These are phyloP conservation scores for Anisognathus igniventris DNA, from an alignment of 2,797 vertebrate genomes.

Conservation along the genomic window DNA sequence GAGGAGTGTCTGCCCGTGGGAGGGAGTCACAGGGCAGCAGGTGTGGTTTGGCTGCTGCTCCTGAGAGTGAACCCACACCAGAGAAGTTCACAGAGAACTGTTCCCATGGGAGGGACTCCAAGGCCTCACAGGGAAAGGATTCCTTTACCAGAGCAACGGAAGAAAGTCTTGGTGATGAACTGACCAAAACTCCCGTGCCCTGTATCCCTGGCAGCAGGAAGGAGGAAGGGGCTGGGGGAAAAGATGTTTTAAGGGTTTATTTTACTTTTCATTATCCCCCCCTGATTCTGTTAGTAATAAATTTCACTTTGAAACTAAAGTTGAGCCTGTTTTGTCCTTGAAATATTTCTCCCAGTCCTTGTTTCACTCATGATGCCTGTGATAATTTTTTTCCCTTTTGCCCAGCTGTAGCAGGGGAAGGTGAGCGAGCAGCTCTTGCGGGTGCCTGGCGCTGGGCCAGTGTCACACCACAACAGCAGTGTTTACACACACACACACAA, in stretches of 20 bases:
- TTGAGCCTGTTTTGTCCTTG: not conserved
- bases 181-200: not conserved
- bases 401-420: not conserved
- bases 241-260: not conserved
- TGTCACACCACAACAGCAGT: not conserved
- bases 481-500: too few relatives aligned
- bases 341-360: not conserved
- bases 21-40: not conserved
- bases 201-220: not conserved
- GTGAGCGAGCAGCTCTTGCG: accelerated
- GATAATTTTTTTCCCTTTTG: not conserved
- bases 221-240: not conserved
- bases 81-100: not conserved
- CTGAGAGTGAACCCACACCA: not conserved
- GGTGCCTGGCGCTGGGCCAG: accelerated
- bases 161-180: not conserved
- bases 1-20: not conserved
- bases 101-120: not conserved
- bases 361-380: not conserved
- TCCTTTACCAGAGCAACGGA: accelerated
- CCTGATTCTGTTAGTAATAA: not conserved
- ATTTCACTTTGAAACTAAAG: not conserved
- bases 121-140: not conserved
- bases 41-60: not conserved
- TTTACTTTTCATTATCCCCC: not conserved